These are phyloP conservation scores for Pandemis corylana DNA, from an alignment of 2,888 invertebrate species.

Conservation along the genomic window DNA sequence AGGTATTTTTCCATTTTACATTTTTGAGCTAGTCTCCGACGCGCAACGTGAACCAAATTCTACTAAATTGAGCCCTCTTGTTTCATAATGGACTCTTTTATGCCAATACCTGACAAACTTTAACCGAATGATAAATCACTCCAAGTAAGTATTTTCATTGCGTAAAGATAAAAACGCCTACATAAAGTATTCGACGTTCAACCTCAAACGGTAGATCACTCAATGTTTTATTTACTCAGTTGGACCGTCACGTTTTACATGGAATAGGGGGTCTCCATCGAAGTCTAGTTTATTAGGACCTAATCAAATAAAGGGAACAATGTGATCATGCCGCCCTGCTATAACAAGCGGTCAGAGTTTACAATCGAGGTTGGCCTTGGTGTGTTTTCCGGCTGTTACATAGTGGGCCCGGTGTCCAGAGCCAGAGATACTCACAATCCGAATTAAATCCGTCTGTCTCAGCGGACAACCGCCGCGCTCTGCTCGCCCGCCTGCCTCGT, in stretches of 20 bases:
- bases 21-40: not conserved
- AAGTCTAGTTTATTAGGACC: slow-evolving; percentile 32
- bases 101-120: not conserved
- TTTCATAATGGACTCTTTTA: not conserved
- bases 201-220: not conserved
- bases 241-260: slow-evolving; percentile 31
- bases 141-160: not conserved
- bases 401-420: slow-evolving; percentile 5
- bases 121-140: not conserved
- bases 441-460: slow-evolving; percentile 33
- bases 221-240: slow-evolving; percentile 8
- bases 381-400: not conserved
- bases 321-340: slow-evolving; percentile 25
- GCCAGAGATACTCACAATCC: slow-evolving; percentile 20
- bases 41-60: not conserved
- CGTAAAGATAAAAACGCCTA: not conserved
- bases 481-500: slow-evolving; percentile 17
- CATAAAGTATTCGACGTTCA: not conserved
- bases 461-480: slow-evolving; percentile 25
- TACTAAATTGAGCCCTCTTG: not conserved
- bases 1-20: no score
- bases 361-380: not conserved
- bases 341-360: slow-evolving; percentile 7
- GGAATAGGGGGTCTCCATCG: slow-evolving; percentile 7
- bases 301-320: slow-evolving; percentile 32